Percentiles rank a stretch among this genome's conserved stretches.
phyloP scores from a whole-genome alignment of 2,888 invertebrate genomes.

The Dioctria rufipes region DNA sequence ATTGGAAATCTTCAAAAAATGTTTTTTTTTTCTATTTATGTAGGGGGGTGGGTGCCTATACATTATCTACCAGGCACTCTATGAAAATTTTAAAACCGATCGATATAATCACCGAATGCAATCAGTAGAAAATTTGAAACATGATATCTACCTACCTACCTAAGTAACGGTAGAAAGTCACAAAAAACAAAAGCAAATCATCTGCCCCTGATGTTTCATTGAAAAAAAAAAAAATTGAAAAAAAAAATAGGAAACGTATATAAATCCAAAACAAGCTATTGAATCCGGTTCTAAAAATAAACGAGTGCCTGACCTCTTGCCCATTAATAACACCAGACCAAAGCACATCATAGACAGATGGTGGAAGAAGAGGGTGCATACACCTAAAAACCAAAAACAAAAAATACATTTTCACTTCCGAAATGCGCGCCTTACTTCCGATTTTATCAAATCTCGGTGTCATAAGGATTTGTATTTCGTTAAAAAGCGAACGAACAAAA shows the following conservation, averaged over 20 bases:
- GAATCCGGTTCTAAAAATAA: conserved; percentile 8
- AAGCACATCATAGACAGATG: conserved; percentile 3
- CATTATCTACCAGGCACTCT: too few relatives aligned
- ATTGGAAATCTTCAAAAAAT: too few relatives aligned
- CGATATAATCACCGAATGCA: too few relatives aligned
- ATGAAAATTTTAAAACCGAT: neutral
- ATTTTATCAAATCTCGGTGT: conserved; percentile 47
- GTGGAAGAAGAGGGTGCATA: neutral
- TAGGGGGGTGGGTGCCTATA: too few relatives aligned
- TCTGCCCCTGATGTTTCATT: neutral
- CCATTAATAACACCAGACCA: conserved; percentile 20
- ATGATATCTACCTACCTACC: neutral
- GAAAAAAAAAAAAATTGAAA: neutral
- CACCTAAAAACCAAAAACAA: neutral
- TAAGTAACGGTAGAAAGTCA: neutral
- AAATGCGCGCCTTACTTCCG: conserved; percentile 35
- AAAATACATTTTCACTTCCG: conserved; percentile 41
- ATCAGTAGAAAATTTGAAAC: neutral
- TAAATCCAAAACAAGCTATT: conserved; percentile 7
- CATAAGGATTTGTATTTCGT: conserved; percentile 25
- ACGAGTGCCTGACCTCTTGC: conserved; percentile 33
- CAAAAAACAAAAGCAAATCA: neutral
- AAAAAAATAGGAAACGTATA: conserved; percentile 8
- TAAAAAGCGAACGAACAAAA: conserved; percentile 3
- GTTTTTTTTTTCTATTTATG: too few relatives aligned